A percentile compares a stretch with the other conserved stretches of the same genome.
These are phyloP conservation scores for Drosophila tripunctata DNA, from an alignment of 2,888 invertebrate species.

Conservation along the genomic window DNA sequence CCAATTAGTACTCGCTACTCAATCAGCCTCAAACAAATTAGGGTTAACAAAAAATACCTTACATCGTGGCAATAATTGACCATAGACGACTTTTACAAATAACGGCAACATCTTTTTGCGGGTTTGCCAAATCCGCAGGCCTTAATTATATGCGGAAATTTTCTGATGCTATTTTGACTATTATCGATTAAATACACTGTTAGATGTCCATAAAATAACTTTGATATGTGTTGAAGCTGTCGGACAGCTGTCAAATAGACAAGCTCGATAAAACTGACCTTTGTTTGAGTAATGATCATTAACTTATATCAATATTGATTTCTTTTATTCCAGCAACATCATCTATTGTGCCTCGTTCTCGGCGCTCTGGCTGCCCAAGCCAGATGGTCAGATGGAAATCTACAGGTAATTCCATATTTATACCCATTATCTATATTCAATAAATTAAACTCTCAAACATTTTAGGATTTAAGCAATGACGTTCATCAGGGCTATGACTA, in stretches of 20 bases:
- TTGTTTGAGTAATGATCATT: constrained; percentile 26
- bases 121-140: constrained; percentile 35
- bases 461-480: constrained; percentile 35
- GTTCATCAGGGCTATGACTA: constrained; percentile 64
- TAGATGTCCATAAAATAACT: constrained; percentile 44
- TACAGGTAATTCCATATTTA: constrained; percentile 22
- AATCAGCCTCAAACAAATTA: constrained; percentile 22
- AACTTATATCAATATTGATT: constrained; percentile 10
- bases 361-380: constrained; percentile 41
- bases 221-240: constrained; percentile 44
- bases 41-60: constrained; percentile 8
- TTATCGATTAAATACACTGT: constrained; percentile 21
- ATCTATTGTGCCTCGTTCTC: constrained; percentile 58
- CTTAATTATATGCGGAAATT: constrained; percentile 51
- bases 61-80: constrained; percentile 28
- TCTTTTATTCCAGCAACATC: constrained; percentile 60
- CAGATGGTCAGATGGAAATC: constrained; percentile 6
- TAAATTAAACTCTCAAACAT: neutral
- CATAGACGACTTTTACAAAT: constrained; percentile 23
- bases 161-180: constrained; percentile 14
- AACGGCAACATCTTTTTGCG: constrained; percentile 4
- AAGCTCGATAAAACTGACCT: constrained; percentile 30
- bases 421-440: neutral
- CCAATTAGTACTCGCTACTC: constrained; percentile 30
- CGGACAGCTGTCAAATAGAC: constrained; percentile 33